Evolutionary conservation across 1,140 invertebrate species (phyloP).

Genomic region (Hypothenemus hampei): DNA sequence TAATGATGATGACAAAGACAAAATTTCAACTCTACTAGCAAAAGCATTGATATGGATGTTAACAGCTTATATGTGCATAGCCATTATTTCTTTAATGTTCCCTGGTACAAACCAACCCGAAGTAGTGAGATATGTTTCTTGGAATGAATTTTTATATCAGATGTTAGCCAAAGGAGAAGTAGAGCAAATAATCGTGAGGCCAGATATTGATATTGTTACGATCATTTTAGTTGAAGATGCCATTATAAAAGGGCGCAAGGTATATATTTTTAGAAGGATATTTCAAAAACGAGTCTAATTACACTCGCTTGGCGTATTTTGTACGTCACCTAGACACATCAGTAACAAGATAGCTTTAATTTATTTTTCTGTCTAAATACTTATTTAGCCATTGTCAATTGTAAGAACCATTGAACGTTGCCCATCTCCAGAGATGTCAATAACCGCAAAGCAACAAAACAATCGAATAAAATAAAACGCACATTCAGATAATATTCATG

Average conservation of each 20-base stretch:
- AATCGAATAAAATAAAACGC: too few relatives aligned
- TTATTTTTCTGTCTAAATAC: too few relatives aligned
- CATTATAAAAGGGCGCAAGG: conserved; percentile 75
- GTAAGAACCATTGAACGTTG: too few relatives aligned
- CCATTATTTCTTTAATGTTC: conserved; percentile 63
- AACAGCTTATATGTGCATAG: conserved; percentile 66
- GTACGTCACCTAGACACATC: too few relatives aligned
- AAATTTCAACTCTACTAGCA: conserved; percentile 61
- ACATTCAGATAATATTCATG: too few relatives aligned
- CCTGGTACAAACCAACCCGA: conserved; percentile 69
- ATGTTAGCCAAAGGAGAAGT: conserved; percentile 92
- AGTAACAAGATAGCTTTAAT: too few relatives aligned
- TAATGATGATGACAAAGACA: conserved; percentile 55
- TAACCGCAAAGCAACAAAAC: too few relatives aligned
- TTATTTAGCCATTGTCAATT: too few relatives aligned
- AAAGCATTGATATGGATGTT: conserved; percentile 73
- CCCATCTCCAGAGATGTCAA: too few relatives aligned
- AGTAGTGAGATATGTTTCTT: conserved; percentile 74
- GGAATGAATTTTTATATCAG: conserved; percentile 93
- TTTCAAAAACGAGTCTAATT: too few relatives aligned
- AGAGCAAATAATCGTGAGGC: conserved; percentile 76
- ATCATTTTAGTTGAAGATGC: conserved; percentile 82
- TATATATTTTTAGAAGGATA: conserved; percentile 45
- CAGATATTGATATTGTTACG: conserved; percentile 76
- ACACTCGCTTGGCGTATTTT: too few relatives aligned